A percentile compares a stretch with the other conserved stretches of the same genome.
These are phyloP conservation scores for Oligia fasciuncula DNA, from an alignment of 2,888 invertebrate genomes.

Conservation along the genomic window DNA sequence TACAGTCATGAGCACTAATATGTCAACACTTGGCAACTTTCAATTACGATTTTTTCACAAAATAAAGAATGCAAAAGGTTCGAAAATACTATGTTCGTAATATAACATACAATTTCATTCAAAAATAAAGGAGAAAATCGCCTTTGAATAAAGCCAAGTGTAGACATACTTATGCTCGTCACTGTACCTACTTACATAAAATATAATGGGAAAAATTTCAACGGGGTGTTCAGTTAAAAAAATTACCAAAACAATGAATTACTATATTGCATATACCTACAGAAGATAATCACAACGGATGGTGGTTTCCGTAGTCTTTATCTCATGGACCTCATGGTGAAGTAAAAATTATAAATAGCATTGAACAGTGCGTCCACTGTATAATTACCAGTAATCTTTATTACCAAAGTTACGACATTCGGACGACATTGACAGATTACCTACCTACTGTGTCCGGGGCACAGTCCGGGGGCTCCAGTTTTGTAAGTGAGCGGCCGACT, in stretches of 20 bases:
- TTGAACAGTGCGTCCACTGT: background rate
- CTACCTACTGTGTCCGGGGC: background rate
- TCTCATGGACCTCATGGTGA: slow-evolving; percentile 7
- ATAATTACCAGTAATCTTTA: slow-evolving; percentile 7
- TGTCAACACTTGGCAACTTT: too few species aligned
- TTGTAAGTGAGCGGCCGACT: background rate
- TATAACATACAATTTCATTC: too few species aligned
- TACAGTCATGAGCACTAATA: too few species aligned
- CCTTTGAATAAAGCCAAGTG: too few species aligned
- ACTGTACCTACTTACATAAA: too few species aligned
- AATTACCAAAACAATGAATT: background rate
- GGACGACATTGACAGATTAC: slow-evolving; percentile 3
- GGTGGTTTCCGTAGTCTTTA: slow-evolving; percentile 17
- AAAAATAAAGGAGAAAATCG: too few species aligned
- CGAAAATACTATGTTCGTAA: too few species aligned
- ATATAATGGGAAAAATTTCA: too few species aligned
- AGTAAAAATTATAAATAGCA: slow-evolving; percentile 8
- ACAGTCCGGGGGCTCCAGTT: background rate
- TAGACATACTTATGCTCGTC: too few species aligned
- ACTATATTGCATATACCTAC: background rate
- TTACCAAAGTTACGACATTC: background rate
- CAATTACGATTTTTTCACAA: too few species aligned
- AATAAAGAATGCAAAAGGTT: too few species aligned
- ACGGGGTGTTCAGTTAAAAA: too few species aligned
- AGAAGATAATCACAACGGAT: slow-evolving; percentile 23